Evolutionary conservation across 2,888 invertebrate genomes (phyloP), one percentile per base, ranked within the genome.

Genomic region (Acronicta psi): DNA sequence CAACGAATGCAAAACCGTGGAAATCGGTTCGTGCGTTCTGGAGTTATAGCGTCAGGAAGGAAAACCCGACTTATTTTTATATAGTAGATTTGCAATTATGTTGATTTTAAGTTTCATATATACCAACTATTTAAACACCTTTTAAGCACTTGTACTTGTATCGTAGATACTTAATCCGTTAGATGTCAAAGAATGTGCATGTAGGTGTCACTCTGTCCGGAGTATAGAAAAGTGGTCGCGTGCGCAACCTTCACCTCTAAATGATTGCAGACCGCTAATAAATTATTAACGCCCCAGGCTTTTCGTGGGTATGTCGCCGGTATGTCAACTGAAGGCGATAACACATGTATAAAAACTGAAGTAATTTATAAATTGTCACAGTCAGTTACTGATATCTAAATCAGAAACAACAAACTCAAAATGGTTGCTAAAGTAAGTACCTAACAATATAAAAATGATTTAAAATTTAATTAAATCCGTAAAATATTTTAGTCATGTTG

Each of bases 371-470:
- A 49, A 69, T 72, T 77, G 69, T 73, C 83, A 90, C 85, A 92
- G 87, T 91, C 81, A 71, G 79, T 60, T 65, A 70, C 73, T 71
- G 81, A 86, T 81, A 82, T 77, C 70, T 81, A 77, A 78, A 86
- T 73, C 72, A 86, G 55, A 75, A 82, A 91, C 87, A 90, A 29
- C 17, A 42, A 56, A 31, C n/a, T n/a, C n/a, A 69, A 44, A 72
- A 92, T 92, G 91, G 90, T 86, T 76, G 87, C 90, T 80, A 91
- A 91, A 88, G 91, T 87, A 70, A 81, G 82, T 63, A n/a, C n/a
- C 34, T 6, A n/a, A 7, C 5, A 5, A 38, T 13, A 16, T 17
- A 14, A 18, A 5, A 13, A 11, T 13, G 20, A 18, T n/a, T 3
- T 11, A 4, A 11, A 11, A 29, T 23, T 23, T 7, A 23, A 7